Percentiles rank a stretch among this genome's conserved stretches.
These are phyloP conservation scores for Cyanocitta stelleri DNA, from an alignment of 2,113 vertebrate genomes.

Conservation along the genomic window DNA sequence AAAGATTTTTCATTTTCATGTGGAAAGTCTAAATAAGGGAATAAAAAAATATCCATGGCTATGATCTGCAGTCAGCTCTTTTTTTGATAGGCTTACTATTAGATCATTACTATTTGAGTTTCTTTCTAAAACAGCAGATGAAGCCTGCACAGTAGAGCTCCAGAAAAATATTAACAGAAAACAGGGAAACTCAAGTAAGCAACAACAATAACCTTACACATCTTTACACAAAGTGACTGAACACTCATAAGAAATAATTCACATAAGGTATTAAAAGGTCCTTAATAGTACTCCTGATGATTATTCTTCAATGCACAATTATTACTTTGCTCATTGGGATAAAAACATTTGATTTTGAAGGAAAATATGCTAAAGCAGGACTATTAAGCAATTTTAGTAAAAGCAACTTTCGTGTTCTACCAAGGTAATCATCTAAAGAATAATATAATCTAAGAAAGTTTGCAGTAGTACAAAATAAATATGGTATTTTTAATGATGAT, in stretches of 20 bases:
- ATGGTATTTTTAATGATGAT: background rate
- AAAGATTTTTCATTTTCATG: background rate
- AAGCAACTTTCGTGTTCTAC: background rate
- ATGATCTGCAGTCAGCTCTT: background rate
- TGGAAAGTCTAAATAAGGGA: background rate
- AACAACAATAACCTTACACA: background rate
- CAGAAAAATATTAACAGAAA: background rate
- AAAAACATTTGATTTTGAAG: slow-evolving; percentile 29
- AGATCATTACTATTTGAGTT: background rate
- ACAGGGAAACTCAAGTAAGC: background rate
- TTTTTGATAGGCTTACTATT: background rate
- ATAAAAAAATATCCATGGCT: background rate
- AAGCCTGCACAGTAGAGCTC: background rate
- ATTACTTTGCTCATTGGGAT: slow-evolving; percentile 40
- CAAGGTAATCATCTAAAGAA: background rate
- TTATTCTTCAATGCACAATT: background rate
- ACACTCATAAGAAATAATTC: background rate
- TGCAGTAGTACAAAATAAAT: slow-evolving; percentile 32
- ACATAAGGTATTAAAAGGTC: background rate
- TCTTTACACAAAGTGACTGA: background rate
- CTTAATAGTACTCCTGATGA: background rate
- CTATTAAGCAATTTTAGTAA: slow-evolving; percentile 39
- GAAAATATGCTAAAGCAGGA: slow-evolving; percentile 38
- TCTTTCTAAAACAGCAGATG: background rate
- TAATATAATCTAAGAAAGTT: slow-evolving; percentile 36